Evolutionary conservation across 2,888 invertebrate species (phyloP).

Genomic region (Pristionchus maxplancki): DNA sequence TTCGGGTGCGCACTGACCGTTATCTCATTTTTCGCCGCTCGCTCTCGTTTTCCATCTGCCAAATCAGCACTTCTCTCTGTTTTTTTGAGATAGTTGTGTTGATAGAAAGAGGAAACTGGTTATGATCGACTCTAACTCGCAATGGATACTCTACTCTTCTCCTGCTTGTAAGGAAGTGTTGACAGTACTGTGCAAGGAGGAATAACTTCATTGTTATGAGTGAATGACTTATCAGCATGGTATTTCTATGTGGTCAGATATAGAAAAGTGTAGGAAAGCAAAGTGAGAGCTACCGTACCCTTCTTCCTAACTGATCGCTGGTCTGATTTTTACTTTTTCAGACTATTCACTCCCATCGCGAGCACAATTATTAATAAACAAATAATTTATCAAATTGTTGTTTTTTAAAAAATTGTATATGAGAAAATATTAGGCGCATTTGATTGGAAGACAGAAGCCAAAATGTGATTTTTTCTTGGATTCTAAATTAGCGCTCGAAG

Average conservation of each 20-base stretch:
- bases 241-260: background rate
- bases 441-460: no score
- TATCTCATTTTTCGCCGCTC: slow-evolving; percentile 79
- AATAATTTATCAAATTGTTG: background rate
- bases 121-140: background rate
- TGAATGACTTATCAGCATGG: background rate
- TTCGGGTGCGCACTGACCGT: slow-evolving; percentile 3
- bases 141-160: background rate
- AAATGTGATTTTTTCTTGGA: background rate
- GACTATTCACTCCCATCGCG: slow-evolving; percentile 93
- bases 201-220: background rate
- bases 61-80: background rate
- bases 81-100: no score
- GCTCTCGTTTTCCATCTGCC: background rate
- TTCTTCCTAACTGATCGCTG: slow-evolving; percentile 88
- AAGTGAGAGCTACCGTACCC: no score
- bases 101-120: background rate
- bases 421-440: no score
- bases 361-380: slow-evolving; percentile 81
- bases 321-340: slow-evolving; percentile 86
- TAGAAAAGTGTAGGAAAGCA: no score
- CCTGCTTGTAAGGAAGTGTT: background rate
- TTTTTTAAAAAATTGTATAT: background rate
- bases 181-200: background rate
- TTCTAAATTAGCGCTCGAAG: background rate